Evolutionary conservation across 35 echinoderm and acorn worm species (phyloP).

Genomic region (Chiridota heheva): DNA sequence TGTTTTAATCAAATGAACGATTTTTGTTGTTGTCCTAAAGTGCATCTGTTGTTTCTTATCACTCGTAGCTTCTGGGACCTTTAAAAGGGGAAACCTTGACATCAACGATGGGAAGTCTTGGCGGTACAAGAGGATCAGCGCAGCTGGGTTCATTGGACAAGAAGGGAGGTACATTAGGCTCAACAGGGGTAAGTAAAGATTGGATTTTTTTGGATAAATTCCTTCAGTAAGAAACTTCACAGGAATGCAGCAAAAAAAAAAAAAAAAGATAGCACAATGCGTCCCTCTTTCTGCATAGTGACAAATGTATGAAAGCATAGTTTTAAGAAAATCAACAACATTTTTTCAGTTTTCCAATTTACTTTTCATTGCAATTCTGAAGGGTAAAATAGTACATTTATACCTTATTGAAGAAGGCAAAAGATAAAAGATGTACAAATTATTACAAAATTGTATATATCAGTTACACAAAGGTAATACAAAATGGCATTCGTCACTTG

Average conservation of each 20-base stretch:
- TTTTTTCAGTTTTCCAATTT: too few relatives aligned
- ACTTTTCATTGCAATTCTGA: too few relatives aligned
- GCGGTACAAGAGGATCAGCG: conserved; percentile 59
- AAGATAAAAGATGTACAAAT: background rate
- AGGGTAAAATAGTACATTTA: too few relatives aligned
- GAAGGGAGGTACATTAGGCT: conserved; percentile 31
- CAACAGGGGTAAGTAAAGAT: conserved; percentile 55
- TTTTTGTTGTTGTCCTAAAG: background rate
- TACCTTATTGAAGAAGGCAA: too few relatives aligned
- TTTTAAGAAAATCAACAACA: too few relatives aligned
- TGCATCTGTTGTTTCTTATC: background rate
- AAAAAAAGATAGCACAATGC: background rate
- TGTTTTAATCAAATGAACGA: background rate
- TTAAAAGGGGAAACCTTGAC: conserved; percentile 65
- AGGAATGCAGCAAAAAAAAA: background rate
- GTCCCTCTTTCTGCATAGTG: too few relatives aligned
- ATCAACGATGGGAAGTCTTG: conserved; percentile 63
- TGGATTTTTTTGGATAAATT: background rate
- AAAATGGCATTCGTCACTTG: background rate
- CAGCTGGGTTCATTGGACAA: conserved; percentile 57
- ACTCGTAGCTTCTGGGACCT: conserved; percentile 64
- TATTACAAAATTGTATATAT: too few relatives aligned
- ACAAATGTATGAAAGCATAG: too few relatives aligned
- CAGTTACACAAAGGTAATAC: background rate
- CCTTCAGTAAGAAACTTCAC: too few relatives aligned